Evolutionary conservation across 2,888 invertebrate species (phyloP).

Genomic region (Xestia rhomboidea): DNA sequence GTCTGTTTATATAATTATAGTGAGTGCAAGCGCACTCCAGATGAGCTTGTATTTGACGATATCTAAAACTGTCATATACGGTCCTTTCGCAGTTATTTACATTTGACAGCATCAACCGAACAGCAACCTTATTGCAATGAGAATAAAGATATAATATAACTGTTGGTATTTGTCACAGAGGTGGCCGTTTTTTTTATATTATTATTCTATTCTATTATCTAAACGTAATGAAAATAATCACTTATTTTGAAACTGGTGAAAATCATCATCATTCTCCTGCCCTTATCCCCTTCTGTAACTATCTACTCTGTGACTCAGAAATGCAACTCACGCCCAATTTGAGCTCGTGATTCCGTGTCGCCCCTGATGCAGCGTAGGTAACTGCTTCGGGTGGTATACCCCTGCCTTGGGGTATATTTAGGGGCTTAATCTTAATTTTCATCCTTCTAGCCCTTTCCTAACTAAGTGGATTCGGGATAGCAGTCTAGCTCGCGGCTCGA

Average conservation of each 20-base stretch:
- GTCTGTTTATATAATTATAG: neutral
- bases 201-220: no score
- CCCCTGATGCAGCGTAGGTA: conserved; percentile 33
- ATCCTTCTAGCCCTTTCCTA: neutral
- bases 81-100: neutral
- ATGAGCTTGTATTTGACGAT: neutral
- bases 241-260: no score
- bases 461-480: neutral
- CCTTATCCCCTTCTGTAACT: conserved; percentile 1
- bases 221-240: no score
- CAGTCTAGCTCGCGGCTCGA: neutral
- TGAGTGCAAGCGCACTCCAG: neutral
- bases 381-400: conserved; percentile 22
- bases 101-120: neutral
- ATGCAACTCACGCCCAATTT: conserved; percentile 63
- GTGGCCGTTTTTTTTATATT: no score
- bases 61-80: neutral
- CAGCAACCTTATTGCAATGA: neutral
- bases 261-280: no score
- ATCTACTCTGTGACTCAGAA: conserved; percentile 14
- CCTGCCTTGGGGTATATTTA: conserved; percentile 29
- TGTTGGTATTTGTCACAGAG: neutral
- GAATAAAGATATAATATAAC: neutral
- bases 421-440: conserved; percentile 17
- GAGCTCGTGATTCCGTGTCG: conserved; percentile 39